Evolutionary conservation across 2,113 vertebrate genomes (phyloP), one percentile per base, ranked within the genome.

Genomic region (Dolichotis patagonum): DNA sequence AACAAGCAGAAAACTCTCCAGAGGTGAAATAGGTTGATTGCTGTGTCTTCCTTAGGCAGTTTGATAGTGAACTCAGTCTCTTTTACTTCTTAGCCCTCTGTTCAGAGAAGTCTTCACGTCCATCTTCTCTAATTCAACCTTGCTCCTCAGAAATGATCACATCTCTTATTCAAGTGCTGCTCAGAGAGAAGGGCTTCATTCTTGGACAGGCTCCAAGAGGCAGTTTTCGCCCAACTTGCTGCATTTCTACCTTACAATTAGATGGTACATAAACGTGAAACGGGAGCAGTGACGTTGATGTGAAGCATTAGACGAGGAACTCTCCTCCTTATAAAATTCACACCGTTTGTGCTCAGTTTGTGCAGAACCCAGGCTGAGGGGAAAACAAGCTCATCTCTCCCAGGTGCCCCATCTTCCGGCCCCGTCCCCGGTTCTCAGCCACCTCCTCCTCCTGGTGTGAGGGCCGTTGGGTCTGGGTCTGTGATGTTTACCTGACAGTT

Each of bases 111-210:
- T 73, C 60, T 56, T 86, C 49, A 28, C 6, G 52, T 71, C 30
- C 32, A n/a, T 96, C 60, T 86, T 92, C 80, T 88, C 49, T 82
- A 63, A 62, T 80, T 92, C 28, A 58, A 38, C 2, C 28, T 75
- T 91, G 38, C 24, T 63, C 54, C 91, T 67, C 62, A 73, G 63
- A 93, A 82, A 56, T 41, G 63, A 91, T 38, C 73, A 71, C 26
- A 35, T 41, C 35, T 85, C 90, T 91, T 94, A 85, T 93, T 94
- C 43, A 88, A 56, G 92, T 38, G 43, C 78, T 94, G 43, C 58
- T 94, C 77, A 81, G 22, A 88, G 54, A 63, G 54, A 30, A 86
- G 89, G 78, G 16, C n/a, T 84, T 84, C 58, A 52, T 75, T 84
- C 19, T 28, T 28, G 56, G 67, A 67, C 32, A 83, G 24, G 73